Evolutionary conservation across 2,797 vertebrate genomes (phyloP), one percentile per base, ranked within the genome.

Genomic region (Cygnus olor): DNA sequence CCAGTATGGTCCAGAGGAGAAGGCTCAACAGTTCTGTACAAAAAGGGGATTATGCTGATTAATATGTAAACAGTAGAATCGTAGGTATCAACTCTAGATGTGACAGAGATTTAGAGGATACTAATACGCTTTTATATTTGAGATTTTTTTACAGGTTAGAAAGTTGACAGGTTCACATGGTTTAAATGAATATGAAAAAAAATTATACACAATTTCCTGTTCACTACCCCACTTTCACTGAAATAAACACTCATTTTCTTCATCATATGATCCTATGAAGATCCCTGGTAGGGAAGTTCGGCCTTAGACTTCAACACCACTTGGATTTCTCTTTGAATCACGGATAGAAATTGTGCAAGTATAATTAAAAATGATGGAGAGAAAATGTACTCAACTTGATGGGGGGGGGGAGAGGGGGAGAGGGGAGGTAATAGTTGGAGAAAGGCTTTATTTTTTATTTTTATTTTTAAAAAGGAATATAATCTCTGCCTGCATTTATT

Each of bases 1-100:
- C 98, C 98, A 97, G 99, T 99, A 97, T 98, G 94, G 97, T 99
- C 99, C 85, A 99, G 98, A 98, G 96, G 96, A 49, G 22, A 98
- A 1, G 98, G 99, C 95, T 99, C 99, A 97, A 99, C 21, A 49
- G 21, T 49, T 49, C 11, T 11, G 21, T 49, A 49, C 47, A 49
- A 49, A 49, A 49, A 22, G 11, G 47, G 47, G 47, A 49, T 49
- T 49, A 22, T 49, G 24, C 21, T 49, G 47, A 49, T 47, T 47
- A 47, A 47, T 47, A 47, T 47, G 21, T 49, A 49, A 49, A 22
- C 45, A 49, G 21, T 24, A 49, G 47, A 49, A 49, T 22, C 47
- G 3, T 49, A 49, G 21, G 47, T 49, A 49, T 49, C 21, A 49
- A 22, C 47, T 49, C 47, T 49, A 22, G 47, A 49, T 49, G 47